Evolutionary conservation across 30 jellyfish, hydroid and myxozoan genomes (phyloP), one percentile per base, ranked within the genome.

Genomic region (Catostylus mosaicus): DNA sequence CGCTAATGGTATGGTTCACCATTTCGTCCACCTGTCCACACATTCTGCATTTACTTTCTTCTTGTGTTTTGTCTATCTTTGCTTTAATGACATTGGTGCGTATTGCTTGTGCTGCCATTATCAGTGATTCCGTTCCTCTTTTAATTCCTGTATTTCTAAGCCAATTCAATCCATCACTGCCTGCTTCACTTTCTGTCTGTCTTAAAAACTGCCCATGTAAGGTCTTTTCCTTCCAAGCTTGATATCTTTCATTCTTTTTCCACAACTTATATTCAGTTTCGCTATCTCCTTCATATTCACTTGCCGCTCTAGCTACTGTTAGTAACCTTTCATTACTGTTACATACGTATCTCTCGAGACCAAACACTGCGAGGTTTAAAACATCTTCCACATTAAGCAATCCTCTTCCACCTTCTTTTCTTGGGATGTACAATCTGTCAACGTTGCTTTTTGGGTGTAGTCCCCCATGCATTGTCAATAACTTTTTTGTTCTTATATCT

Each of bases 181-280:
- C 86, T 75, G 86, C 86, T 75, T 75, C 73, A 75, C 51, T 56
- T 38, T 75, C 86, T 56, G 86, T 75, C 74, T 75, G 80, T 75
- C 76, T 18, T 46, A 75, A 50, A 52, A 75, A 48, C 54, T 75
- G 86, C 23, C 74, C 86, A 75, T 38, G 67, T 77, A 75, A 75
- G 74, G 86, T 75, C 57, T 75, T 75, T 70, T 75, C 79, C 74
- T 75, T 75, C 67, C 86, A 75, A 38, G 73, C 86, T 61, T 30
- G 82, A 34, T 35, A 38, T 38, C 67, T 70, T 33, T 70, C 82
- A 33, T 5, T 70, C 30, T n/a, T 75, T 52, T 48, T 75, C 86
- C 86, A 40, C 52, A 46, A 26, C 86, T 27, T 46, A 6, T 12
- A 75, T 26, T 46, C 80, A 22, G 56, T 61, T 52, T 46, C 79